Base-by-base conservation (phyloP, 2,113 vertebrate species). In the Geococcyx californianus region DNA sequence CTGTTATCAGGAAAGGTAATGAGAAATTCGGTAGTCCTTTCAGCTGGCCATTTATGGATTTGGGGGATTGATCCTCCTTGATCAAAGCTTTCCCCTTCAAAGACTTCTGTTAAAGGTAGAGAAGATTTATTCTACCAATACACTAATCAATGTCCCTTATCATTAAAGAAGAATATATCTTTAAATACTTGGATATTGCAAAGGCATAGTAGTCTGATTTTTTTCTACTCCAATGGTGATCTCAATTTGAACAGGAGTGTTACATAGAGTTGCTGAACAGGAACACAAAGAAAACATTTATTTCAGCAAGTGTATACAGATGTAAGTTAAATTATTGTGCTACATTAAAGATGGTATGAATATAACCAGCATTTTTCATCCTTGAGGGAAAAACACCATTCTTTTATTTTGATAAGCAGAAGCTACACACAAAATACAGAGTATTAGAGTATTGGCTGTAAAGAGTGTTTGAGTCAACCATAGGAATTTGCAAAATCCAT, bases 1-100 rank as follows among this genome's bases (percentile, higher is more conserved):
- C 23, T 55, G 10, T 28, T 59, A 20, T 55, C 26, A 59, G 11
- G 18, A 28, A 69, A 80, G 31, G 10, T 0, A 0, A 44, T 59
- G 56, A 77, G n/a, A 34, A 51, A 63, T 23, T 54, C 40, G 28
- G 52, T 40, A 73, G 44, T 52, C 67, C 76, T 82, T 74, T 93
- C 44, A 76, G 3, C 11, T 52, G 69, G n/a, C 60, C 21, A 24
- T 85, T 66, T 78, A 31, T 84, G 25, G 40, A 49, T 84, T 87
- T 74, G 58, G n/a, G 81, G 51, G 44, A 40, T 54, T 68, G 58
- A 56, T 80, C 26, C 23, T 62, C 54, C 9, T 13, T 6, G 4
- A 55, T 68, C 29, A 68, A 47, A 62, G 9, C 4, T 59, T 85
- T 83, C 36, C 28, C 83, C 14, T 72, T 90, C 66, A 68, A 60